Evolutionary conservation across 2,888 invertebrate species (phyloP).

Genomic region (Trachelus troglodyta): DNA sequence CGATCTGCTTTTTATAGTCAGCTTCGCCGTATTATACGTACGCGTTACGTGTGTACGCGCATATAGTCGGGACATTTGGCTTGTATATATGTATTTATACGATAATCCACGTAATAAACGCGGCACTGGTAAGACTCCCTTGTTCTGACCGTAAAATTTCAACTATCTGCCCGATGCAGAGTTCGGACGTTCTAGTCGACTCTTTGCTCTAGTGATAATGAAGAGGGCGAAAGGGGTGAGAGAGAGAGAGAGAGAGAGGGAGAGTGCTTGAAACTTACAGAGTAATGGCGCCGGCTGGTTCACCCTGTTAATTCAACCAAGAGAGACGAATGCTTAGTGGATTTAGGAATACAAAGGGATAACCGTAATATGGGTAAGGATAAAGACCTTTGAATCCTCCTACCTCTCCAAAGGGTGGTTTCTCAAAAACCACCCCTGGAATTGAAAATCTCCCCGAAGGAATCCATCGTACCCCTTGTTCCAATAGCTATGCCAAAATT

Average conservation of each 20-base stretch:
- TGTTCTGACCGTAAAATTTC: background rate
- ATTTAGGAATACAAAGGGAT: background rate
- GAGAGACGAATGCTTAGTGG: background rate
- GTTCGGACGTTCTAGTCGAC: background rate
- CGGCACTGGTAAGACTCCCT: background rate
- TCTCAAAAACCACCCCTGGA: too few species aligned
- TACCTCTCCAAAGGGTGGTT: background rate
- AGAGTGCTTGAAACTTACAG: too few species aligned
- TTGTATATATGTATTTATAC: background rate
- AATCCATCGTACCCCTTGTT: background rate
- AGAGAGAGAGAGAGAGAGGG: too few species aligned
- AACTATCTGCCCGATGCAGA: constrained; percentile 2
- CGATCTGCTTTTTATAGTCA: too few species aligned
- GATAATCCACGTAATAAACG: background rate
- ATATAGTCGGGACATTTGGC: background rate
- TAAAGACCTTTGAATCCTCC: constrained; percentile 18
- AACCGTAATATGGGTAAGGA: constrained; percentile 13
- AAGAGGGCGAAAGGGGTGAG: too few species aligned
- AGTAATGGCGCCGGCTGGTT: too few species aligned
- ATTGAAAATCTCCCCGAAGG: too few species aligned
- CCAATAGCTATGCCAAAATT: constrained; percentile 29
- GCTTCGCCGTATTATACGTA: background rate
- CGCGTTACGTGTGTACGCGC: background rate
- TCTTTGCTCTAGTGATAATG: background rate
- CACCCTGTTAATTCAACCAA: background rate